Base-by-base conservation (phyloP, 1,140 invertebrate species). In the Ostrea edulis region DNA sequence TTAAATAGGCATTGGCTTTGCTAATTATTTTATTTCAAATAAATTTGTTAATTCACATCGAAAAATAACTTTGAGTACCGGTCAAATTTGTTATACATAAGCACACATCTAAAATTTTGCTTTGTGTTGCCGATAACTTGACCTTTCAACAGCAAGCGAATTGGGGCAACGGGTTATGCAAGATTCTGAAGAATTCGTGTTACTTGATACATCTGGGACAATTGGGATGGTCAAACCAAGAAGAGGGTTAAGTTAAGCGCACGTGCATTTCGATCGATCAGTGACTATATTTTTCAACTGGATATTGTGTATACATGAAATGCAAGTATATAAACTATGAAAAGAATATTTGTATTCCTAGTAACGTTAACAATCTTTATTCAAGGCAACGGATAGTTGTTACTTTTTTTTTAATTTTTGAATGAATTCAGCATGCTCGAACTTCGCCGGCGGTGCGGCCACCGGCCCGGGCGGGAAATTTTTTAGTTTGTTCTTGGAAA, bases 181-280 rank as follows among this genome's bases (percentile, higher is more conserved):
- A 65, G 62, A 65, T 65, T 65, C 62, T 65, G 62, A n/a, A 65
- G 62, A 65, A 65, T 22, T 65, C 62, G 14, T 65, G 62, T 65
- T 65, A 65, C 22, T 65, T 65, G 62, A 65, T 20, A 65, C 20
- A 65, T 65, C 62, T 65, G 62, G 62, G 62, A 65, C 62, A n/a
- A n/a, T 22, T 65, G 12, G 62, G 62, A 65, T 65, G 22, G 62
- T 65, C 62, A 65, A n/a, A 65, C 62, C 62, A 22, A 65, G 62
- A 11, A 11, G 53, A 8, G 53, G 11, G 53, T 11, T 65, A n/a
- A 8, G 62, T 65, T n/a, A n/a, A 65, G 3, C 62, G 62, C 62
- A 65, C 62, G 62, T 65, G 62, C 20, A 65, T 65, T n/a, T 65
- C 62, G 62, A n/a, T 65, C 22, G 12, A 65, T 1, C 12, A n/a